Evolutionary conservation across 2,888 invertebrate genomes (phyloP).

Genomic region (Acanthoscelides obtectus): DNA sequence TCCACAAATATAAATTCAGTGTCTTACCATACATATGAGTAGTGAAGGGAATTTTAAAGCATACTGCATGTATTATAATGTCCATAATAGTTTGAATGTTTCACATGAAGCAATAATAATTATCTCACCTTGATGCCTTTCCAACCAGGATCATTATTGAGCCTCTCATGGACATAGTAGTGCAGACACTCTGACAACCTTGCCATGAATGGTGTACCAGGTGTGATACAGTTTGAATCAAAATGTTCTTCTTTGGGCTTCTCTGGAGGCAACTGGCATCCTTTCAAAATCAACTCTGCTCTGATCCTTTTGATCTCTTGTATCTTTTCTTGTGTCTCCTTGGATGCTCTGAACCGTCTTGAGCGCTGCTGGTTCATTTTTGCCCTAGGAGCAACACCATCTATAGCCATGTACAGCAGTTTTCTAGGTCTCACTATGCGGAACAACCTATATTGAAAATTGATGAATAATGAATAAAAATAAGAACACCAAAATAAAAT

Average conservation of each 20-base stretch:
- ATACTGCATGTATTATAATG: too few species aligned
- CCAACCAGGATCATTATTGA: conserved; percentile 96
- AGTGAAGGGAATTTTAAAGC: too few species aligned
- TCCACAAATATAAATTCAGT: neutral
- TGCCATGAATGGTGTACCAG: conserved; percentile 98
- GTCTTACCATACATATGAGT: neutral
- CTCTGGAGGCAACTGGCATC: conserved; percentile 71
- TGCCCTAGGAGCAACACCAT: conserved; percentile 97
- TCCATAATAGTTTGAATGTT: too few species aligned
- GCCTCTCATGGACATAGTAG: conserved; percentile 82
- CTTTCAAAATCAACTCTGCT: conserved; percentile 66
- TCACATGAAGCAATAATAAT: neutral
- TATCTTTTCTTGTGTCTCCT: conserved; percentile 87
- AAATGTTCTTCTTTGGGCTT: conserved; percentile 92
- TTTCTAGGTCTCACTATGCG: conserved; percentile 89
- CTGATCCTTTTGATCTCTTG: conserved; percentile 78
- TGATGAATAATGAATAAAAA: too few species aligned
- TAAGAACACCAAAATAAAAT: too few species aligned
- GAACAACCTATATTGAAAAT: conserved; percentile 63
- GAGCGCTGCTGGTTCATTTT: conserved; percentile 99
- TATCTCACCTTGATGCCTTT: conserved; percentile 65
- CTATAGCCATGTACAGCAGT: conserved; percentile 97
- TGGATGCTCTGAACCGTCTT: conserved; percentile 92
- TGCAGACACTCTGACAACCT: conserved; percentile 77
- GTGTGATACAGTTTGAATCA: conserved; percentile 99